These are phyloP conservation scores for Montifringilla adamsi DNA, from an alignment of 2,113 vertebrate genomes.

Conservation along the genomic window DNA sequence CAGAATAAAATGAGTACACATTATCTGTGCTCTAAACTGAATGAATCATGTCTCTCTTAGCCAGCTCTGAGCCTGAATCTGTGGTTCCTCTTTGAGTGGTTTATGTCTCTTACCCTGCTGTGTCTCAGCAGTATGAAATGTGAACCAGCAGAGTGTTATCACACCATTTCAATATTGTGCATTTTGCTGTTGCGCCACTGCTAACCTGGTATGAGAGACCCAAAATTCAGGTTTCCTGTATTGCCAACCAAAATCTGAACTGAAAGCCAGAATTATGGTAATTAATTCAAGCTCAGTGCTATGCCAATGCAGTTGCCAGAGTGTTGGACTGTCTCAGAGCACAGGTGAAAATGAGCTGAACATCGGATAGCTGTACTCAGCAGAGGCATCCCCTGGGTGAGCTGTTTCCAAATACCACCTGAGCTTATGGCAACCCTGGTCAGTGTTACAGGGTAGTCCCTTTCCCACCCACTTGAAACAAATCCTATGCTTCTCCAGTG, in stretches of 20 bases:
- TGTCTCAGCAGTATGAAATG: background rate
- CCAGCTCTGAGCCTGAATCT: background rate
- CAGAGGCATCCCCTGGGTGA: background rate
- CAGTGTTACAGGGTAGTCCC: background rate
- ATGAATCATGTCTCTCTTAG: background rate
- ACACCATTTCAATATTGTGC: background rate
- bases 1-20: rapidly evolving
- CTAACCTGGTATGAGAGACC: background rate
- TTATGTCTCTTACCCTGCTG: background rate
- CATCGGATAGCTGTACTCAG: background rate
- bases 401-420: background rate
- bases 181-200: background rate
- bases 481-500: background rate
- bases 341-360: background rate
- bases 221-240: background rate
- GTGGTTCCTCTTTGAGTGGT: background rate
- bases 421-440: background rate
- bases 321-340: background rate
- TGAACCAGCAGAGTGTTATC: background rate
- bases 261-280: background rate
- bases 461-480: background rate
- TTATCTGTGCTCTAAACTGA: background rate
- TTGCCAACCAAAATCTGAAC: background rate
- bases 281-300: background rate
- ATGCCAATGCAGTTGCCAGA: background rate